A percentile compares a stretch with the other conserved stretches of the same genome.
phyloP scores from a whole-genome alignment of 2,113 vertebrate genomes.

The Apteryx mantelli region DNA sequence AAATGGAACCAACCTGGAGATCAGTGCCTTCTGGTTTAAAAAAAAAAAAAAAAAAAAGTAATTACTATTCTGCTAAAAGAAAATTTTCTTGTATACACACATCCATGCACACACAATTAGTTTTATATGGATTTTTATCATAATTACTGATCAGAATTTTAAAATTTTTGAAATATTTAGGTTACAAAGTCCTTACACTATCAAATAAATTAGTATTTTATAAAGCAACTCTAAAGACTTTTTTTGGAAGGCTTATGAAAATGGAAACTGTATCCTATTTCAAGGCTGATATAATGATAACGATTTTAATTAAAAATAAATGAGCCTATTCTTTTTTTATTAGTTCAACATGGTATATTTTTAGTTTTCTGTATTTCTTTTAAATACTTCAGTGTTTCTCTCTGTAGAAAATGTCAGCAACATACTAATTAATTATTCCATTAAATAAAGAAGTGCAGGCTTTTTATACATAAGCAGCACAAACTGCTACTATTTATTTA shows the following conservation, averaged over 20 bases:
- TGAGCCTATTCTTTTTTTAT: constrained; percentile 25
- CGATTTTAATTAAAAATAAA: constrained; percentile 37
- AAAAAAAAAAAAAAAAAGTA: background rate
- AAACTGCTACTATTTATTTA: constrained; percentile 26
- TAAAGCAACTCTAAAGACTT: background rate
- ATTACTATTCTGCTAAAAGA: background rate
- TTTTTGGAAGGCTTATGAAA: constrained; percentile 16
- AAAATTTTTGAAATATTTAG: background rate
- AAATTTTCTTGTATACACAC: background rate
- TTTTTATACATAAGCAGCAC: constrained; percentile 2
- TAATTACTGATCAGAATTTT: background rate
- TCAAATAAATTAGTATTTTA: background rate
- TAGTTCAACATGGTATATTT: constrained; percentile 10
- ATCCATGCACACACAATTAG: background rate
- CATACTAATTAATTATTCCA: constrained; percentile 19
- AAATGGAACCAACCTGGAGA: background rate
- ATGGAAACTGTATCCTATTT: constrained; percentile 27
- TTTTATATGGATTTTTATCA: background rate
- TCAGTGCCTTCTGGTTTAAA: background rate
- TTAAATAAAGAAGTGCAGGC: background rate
- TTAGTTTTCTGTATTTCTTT: constrained; percentile 26
- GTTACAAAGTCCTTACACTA: background rate
- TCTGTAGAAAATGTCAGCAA: constrained; percentile 21
- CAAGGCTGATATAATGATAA: background rate
- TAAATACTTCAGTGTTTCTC: background rate